phyloP scores from a whole-genome alignment of 1,140 invertebrate species.

The Acromyrmex heyeri region DNA sequence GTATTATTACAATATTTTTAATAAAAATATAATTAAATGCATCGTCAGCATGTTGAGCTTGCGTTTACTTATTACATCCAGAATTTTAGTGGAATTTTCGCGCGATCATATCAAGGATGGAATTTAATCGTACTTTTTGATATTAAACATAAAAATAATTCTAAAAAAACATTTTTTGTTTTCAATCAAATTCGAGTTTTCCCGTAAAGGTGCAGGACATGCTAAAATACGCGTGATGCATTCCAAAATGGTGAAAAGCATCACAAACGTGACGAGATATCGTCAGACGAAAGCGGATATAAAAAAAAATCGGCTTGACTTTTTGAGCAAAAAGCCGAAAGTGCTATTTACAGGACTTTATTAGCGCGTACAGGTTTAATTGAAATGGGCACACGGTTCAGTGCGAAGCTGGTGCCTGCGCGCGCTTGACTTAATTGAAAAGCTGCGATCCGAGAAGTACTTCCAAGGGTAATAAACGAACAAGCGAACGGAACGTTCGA shows the following conservation, averaged over 20 bases:
- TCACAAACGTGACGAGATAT: constrained; percentile 23
- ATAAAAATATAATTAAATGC: constrained; percentile 1
- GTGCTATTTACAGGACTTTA: constrained; percentile 26
- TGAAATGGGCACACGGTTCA: constrained; percentile 61
- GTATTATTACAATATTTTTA: neutral
- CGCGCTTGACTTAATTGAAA: constrained; percentile 65
- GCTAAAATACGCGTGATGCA: neutral
- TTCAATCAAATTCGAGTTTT: neutral
- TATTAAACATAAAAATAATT: constrained; percentile 9
- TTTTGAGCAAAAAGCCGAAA: constrained; percentile 25
- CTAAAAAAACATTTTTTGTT: neutral
- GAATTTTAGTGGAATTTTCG: neutral
- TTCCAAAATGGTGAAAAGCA: neutral
- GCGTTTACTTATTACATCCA: neutral
- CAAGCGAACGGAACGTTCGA: constrained; percentile 21
- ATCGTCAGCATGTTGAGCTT: neutral
- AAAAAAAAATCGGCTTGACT: constrained; percentile 40
- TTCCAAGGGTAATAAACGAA: constrained; percentile 66
- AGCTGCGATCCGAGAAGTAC: constrained; percentile 33
- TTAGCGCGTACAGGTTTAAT: constrained; percentile 61
- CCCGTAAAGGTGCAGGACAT: neutral
- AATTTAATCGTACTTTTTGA: neutral
- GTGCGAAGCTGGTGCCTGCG: neutral
- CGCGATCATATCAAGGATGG: neutral
- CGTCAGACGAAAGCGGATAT: neutral